Evolutionary conservation across 2,888 invertebrate genomes (phyloP).

Genomic region (Drosophila helvetica): DNA sequence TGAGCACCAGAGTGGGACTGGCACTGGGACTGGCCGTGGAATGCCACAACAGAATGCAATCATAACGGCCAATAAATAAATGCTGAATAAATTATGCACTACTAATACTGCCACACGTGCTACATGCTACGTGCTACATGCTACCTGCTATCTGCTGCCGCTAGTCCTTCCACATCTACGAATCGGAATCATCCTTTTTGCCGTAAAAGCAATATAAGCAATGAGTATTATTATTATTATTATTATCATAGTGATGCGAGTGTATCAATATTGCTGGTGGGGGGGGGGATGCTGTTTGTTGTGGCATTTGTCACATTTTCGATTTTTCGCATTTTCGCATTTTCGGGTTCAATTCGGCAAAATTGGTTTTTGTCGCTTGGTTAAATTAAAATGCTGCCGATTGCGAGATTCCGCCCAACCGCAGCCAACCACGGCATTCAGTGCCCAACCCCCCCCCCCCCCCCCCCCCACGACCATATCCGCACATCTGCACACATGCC

Average conservation of each 20-base stretch:
- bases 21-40: slow-evolving; percentile 1
- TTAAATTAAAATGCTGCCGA: slow-evolving; percentile 72
- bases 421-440: slow-evolving; percentile 12
- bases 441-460: background rate
- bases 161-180: background rate
- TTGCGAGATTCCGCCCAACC: slow-evolving; percentile 26
- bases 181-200: background rate
- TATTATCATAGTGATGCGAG: background rate
- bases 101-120: background rate
- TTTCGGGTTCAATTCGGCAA: slow-evolving; percentile 57
- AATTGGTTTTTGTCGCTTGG: slow-evolving; percentile 75
- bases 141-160: slow-evolving; percentile 4
- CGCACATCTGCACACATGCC: no score
- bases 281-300: slow-evolving; percentile 21
- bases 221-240: background rate
- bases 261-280: background rate
- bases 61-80: slow-evolving; percentile 74
- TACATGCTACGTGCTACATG: no score
- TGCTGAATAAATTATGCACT: slow-evolving; percentile 68
- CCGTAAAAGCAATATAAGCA: background rate
- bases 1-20: slow-evolving; percentile 17
- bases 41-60: slow-evolving; percentile 61
- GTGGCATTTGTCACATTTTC: slow-evolving; percentile 61
- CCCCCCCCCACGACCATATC: no score
- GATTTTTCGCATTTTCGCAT: slow-evolving; percentile 50